A percentile compares a stretch with the other conserved stretches of the same genome.
These are phyloP conservation scores for Caenorhabditis wallacei DNA, from an alignment of 2,888 invertebrate genomes.

Conservation along the genomic window DNA sequence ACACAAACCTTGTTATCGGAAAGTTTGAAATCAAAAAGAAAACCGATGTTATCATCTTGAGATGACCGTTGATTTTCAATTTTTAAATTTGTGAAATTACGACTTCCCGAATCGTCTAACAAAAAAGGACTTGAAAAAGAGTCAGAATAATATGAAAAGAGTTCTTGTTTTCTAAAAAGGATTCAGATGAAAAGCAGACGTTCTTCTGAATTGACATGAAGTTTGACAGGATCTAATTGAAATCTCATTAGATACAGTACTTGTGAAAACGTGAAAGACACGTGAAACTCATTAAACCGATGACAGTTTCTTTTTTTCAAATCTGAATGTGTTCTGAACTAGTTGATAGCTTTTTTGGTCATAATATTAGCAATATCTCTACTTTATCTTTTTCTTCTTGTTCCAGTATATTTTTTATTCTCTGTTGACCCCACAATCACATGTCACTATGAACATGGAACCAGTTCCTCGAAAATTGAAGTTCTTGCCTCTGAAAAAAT, in stretches of 20 bases:
- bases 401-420: not conserved
- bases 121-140: too few relatives aligned
- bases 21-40: not conserved
- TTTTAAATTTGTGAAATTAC: not conserved
- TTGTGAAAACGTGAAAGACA: too few relatives aligned
- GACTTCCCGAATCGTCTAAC: not conserved
- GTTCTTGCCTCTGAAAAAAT: not conserved
- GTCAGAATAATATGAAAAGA: too few relatives aligned
- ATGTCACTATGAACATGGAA: constrained; percentile 4
- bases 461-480: constrained; percentile 26
- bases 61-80: not conserved
- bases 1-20: not conserved
- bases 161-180: too few relatives aligned
- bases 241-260: too few relatives aligned
- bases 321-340: too few relatives aligned
- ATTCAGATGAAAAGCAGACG: too few relatives aligned
- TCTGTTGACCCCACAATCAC: not conserved
- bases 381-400: not conserved
- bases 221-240: too few relatives aligned
- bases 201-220: too few relatives aligned
- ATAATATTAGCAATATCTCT: not conserved
- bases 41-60: not conserved
- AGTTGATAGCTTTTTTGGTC: too few relatives aligned
- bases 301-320: too few relatives aligned
- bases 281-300: too few relatives aligned